These are phyloP conservation scores for Folsomia manolachei DNA, from an alignment of 2,888 invertebrate species.

Conservation along the genomic window DNA sequence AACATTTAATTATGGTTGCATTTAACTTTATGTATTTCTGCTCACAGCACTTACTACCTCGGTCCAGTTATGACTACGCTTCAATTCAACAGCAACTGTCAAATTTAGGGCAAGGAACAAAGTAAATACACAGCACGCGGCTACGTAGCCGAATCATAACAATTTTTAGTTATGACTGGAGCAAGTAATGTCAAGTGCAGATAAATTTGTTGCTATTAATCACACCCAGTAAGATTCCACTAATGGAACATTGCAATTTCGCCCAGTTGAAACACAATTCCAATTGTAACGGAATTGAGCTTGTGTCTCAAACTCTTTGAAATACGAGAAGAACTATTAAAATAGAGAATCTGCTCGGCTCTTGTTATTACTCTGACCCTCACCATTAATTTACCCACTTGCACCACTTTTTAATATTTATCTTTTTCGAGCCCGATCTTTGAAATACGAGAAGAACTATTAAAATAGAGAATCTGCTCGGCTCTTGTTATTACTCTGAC, in stretches of 20 bases:
- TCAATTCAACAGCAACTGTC: too few species aligned
- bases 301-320: background rate
- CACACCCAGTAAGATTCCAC: background rate
- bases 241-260: background rate
- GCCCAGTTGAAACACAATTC: background rate
- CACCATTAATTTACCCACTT: conserved; percentile 2
- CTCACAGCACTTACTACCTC: too few species aligned
- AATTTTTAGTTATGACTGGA: background rate
- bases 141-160: background rate
- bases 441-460: too few species aligned
- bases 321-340: background rate
- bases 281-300: background rate
- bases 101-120: too few species aligned
- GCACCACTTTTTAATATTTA: background rate
- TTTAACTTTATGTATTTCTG: too few species aligned
- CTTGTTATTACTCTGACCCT: background rate
- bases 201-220: background rate
- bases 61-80: too few species aligned
- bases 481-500: background rate
- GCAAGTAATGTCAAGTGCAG: background rate
- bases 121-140: too few species aligned
- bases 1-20: too few species aligned
- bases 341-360: too few species aligned
- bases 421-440: too few species aligned
- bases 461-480: too few species aligned